Base-by-base conservation (phyloP, 2,113 vertebrate species). In the Elephantulus edwardii region DNA sequence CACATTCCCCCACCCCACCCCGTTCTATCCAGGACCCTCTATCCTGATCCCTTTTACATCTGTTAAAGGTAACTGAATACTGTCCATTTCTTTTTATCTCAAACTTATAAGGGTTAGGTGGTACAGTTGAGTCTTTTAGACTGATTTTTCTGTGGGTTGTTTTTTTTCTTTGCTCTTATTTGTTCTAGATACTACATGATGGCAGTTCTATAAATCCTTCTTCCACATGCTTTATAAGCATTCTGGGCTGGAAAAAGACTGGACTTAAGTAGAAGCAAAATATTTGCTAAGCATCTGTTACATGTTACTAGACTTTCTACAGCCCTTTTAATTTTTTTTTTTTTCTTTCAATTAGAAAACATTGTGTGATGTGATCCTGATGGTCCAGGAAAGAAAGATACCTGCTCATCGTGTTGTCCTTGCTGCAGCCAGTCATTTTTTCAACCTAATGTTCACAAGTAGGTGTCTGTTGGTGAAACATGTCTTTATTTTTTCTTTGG, bases 391-490 rank as follows among this genome's bases (percentile, higher is more conserved):
- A 68, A 98, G 98, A 95, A 99, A 98, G 95, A 99, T 99, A 40
- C 98, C 98, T 42, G 99, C 99, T 75, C 99, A 99, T 94, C 98
- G 99, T 91, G 99, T 99, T 72, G 99, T 99, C 33, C 98, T 99
- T 87, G 98, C 99, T 83, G 98, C 99, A 86, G 99, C 99, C 75
- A 99, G 99, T 96, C 99, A 99, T 94, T 99, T 99, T 97, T 99
- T 99, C 98, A 99, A 98, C 97, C 98, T 99, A 96, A 99, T 99
- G 99, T 99, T 99, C 96, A 99, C 99, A 90, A 99, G 99, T 99
- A 98, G 98, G 98, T 98, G 72, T 92, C 56, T 88, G 22, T 85
- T 89, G 12, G 7, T 71, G 83, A 95, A 90, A 58, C 14, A 30
- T 71, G 56, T 2, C 60, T 11, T 44, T 68, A 11, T 85, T 76